Conservation (phyloP, 2,888 invertebrate species). For the Patella caerulea region DNA sequence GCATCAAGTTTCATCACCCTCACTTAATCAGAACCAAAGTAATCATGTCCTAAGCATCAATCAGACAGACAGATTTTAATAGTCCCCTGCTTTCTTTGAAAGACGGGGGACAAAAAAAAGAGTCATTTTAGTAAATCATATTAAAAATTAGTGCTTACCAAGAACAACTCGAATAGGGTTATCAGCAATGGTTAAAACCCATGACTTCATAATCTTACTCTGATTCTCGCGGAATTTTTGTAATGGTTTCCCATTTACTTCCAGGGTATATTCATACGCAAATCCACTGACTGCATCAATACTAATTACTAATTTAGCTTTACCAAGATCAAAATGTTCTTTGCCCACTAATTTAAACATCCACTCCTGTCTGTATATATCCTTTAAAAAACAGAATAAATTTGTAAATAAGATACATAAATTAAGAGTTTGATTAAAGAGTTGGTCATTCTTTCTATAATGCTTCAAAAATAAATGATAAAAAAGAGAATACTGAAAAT, state of each 20-base stretch:
- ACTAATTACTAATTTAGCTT: constrained; percentile 73
- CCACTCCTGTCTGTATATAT: constrained; percentile 84
- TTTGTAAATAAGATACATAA: background rate
- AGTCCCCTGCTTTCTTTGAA: too few relatives aligned
- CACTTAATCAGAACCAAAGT: too few relatives aligned
- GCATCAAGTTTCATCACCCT: too few relatives aligned
- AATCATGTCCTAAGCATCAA: too few relatives aligned
- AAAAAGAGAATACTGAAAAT: too few relatives aligned
- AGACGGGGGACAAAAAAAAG: too few relatives aligned
- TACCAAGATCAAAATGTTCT: constrained; percentile 82
- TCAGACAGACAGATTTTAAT: too few relatives aligned
- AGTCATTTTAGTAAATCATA: background rate
- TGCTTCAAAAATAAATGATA: too few relatives aligned
- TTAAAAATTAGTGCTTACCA: constrained; percentile 74
- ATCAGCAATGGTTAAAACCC: constrained; percentile 76
- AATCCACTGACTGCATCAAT: constrained; percentile 80
- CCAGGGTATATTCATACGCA: constrained; percentile 85
- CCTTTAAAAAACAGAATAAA: constrained; percentile 74
- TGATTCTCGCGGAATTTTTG: constrained; percentile 87
- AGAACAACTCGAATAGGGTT: constrained; percentile 78
- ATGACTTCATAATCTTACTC: constrained; percentile 82
- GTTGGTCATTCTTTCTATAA: too few relatives aligned
- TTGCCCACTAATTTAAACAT: constrained; percentile 93
- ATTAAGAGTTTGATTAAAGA: too few relatives aligned
- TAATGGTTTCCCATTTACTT: constrained; percentile 86